Evolutionary conservation across 2,888 invertebrate species (phyloP), one percentile per base, ranked within the genome.

Genomic region (Sphinx pinastri): DNA sequence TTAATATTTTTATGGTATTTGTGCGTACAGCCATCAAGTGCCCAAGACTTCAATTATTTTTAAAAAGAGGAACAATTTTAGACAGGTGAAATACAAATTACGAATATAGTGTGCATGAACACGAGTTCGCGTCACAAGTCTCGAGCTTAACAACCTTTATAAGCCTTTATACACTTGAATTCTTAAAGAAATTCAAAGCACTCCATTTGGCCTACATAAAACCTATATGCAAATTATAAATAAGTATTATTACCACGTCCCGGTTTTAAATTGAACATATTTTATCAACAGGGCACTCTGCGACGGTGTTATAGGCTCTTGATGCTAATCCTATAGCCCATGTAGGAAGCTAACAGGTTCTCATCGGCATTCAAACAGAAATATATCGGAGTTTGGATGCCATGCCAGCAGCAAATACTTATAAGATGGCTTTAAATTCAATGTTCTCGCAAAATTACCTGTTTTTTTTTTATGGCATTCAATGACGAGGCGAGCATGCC

Each of bases 301-400:
- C 75, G 79, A 75, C 75, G 81, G 78, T 84, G 84, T 91, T 87
- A 92, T 89, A 85, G 90, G 84, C 72, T 76, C 75, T 78, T 84
- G 83, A 92, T 93, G 92, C 88, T 91, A 92, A 92, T 93, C 88
- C 87, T 81, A 93, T 91, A 77, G 91, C 80, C 90, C 85, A 89
- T 91, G 85, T 77, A 82, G 81, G 82, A 84, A 88, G 84, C 87
- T 88, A 83, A 88, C 87, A 84, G 85, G 81, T 75, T 79, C 84
- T 85, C 85, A 80, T 82, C 77, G 86, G 82, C 83, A 84, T 86
- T 88, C 79, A 82, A 83, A 83, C 75, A 81, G 80, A 81, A 82
- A 84, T 87, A 83, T 85, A 84, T 84, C 71, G 77, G 74, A 73
- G 76, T 79, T 79, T 55, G 71, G 68, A 51, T 68, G 68, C 68